Evolutionary conservation across 2,113 vertebrate genomes (phyloP).

Genomic region (Lycaon pictus): DNA sequence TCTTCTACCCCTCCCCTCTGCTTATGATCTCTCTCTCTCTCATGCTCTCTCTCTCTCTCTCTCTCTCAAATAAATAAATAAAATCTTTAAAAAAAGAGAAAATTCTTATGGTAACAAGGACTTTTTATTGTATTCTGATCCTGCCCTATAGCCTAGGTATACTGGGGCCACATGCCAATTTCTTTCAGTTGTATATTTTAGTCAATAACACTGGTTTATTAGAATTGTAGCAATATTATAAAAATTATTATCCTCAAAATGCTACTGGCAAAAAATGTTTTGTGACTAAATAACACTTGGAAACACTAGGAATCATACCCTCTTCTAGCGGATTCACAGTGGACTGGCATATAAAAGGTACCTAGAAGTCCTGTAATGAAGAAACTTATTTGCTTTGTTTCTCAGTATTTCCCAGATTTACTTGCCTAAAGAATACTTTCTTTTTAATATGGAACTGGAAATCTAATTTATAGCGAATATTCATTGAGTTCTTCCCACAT

Average conservation of each 20-base stretch:
- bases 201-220: conserved; percentile 10
- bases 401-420: neutral
- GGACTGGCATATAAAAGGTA: neutral
- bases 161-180: neutral
- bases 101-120: too few species aligned
- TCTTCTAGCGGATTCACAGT: neutral
- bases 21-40: too few species aligned
- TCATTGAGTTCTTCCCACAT: neutral
- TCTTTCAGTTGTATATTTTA: conserved; percentile 42
- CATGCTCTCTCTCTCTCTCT: too few species aligned
- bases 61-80: too few species aligned
- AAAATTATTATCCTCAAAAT: conserved; percentile 33
- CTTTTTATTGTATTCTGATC: neutral
- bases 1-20: too few species aligned
- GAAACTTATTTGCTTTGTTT: neutral
- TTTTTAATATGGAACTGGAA: neutral
- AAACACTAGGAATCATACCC: neutral
- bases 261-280: neutral
- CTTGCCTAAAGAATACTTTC: conserved; percentile 28
- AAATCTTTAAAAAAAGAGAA: too few species aligned
- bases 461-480: neutral
- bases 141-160: neutral
- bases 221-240: neutral
- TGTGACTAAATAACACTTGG: neutral
- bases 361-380: neutral